Percentiles rank a stretch among this genome's conserved stretches.
Conservation (phyloP, 1,140 invertebrate species). For the Drosophila trapezifrons region DNA sequence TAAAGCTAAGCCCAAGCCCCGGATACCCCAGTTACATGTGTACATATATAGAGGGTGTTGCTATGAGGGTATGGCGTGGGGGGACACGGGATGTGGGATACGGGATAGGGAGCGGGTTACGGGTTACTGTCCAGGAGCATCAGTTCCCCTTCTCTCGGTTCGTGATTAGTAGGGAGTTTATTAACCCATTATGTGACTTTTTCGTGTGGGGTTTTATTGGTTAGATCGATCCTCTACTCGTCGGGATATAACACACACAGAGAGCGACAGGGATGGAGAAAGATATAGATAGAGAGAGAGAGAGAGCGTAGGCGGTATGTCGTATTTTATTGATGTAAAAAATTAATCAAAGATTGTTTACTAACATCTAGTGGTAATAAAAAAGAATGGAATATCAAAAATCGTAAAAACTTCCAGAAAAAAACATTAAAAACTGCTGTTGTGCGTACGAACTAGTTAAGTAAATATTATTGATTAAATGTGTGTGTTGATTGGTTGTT, state of each 20-base stretch:
- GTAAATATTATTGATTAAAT: constrained; percentile 47
- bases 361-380: constrained; percentile 53
- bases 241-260: constrained; percentile 20
- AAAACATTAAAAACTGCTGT: constrained; percentile 49
- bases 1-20: constrained; percentile 76
- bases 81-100: not conserved
- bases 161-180: constrained; percentile 17
- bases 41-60: constrained; percentile 43
- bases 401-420: constrained; percentile 43
- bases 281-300: constrained; percentile 26
- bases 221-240: constrained; percentile 29
- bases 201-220: constrained; percentile 17
- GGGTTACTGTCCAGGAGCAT: not conserved
- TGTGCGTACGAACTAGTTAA: constrained; percentile 75
- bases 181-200: constrained; percentile 28
- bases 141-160: not conserved
- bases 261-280: constrained; percentile 14
- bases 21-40: constrained; percentile 66
- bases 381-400: constrained; percentile 73
- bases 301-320: constrained; percentile 61
- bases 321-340: constrained; percentile 78
- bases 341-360: constrained; percentile 65
- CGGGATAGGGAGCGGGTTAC: not conserved
- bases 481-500: constrained; percentile 23
- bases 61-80: constrained; percentile 1